These are phyloP conservation scores for Meriones psammophilus DNA, from an alignment of 2,797 vertebrate species.

Conservation along the genomic window DNA sequence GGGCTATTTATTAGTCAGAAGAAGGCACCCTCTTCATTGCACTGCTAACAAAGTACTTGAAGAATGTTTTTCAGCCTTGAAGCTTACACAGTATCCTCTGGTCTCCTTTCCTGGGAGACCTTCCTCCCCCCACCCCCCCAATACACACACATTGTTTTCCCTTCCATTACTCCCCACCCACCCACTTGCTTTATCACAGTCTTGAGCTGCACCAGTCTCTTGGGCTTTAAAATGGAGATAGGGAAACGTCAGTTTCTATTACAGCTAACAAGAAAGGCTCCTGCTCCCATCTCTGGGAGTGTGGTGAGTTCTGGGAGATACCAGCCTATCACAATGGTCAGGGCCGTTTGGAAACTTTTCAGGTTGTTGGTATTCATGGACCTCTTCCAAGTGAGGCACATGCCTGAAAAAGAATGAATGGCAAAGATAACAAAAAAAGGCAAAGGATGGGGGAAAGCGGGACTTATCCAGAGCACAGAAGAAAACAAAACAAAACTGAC, in stretches of 20 bases:
- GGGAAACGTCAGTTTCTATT: constrained; percentile 59
- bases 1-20: background rate
- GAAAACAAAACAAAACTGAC: background rate
- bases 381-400: constrained; percentile 75
- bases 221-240: constrained; percentile 46
- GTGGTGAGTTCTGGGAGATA: background rate
- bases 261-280: constrained; percentile 41
- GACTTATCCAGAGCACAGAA: constrained; percentile 17
- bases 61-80: background rate
- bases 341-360: constrained; percentile 74
- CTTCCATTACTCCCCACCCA: background rate
- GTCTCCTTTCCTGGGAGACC: background rate
- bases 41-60: background rate
- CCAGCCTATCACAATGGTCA: background rate
- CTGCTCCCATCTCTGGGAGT: background rate
- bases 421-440: constrained; percentile 82
- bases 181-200: background rate
- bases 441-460: constrained; percentile 61
- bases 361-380: constrained; percentile 78
- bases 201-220: constrained; percentile 29
- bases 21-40: background rate
- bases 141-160: background rate
- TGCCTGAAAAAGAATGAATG: constrained; percentile 68
- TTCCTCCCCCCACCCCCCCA: background rate
- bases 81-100: background rate